Evolutionary conservation across 64 coral and sea anemone species (phyloP).

Genomic region (Montipora sp.): DNA sequence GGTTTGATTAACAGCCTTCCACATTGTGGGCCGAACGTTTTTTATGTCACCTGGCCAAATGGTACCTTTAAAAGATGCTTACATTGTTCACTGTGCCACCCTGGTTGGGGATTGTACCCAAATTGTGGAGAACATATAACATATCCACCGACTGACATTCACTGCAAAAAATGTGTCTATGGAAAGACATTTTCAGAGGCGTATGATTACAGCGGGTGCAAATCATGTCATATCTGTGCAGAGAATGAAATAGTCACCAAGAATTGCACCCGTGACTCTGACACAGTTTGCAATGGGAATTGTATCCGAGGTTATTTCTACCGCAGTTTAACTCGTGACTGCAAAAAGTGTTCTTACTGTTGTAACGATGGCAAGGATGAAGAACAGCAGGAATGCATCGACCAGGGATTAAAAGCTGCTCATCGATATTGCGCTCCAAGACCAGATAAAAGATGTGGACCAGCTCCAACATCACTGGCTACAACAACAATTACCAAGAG

Average conservation of each 20-base stretch:
- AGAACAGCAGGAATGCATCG: neutral
- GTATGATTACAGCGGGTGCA: neutral
- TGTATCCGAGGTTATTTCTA: neutral
- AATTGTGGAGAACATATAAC: neutral
- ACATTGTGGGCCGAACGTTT: no score
- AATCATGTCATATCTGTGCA: neutral
- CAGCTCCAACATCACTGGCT: neutral
- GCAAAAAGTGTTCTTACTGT: constrained; percentile 16
- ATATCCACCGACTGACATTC: neutral
- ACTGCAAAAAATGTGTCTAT: neutral
- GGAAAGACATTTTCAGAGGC: neutral
- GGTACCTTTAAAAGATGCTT: neutral
- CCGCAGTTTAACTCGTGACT: neutral
- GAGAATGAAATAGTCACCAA: neutral
- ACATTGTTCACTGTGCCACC: neutral
- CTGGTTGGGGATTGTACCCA: neutral
- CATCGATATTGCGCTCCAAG: neutral
- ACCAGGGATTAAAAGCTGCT: neutral
- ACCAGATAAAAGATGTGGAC: neutral
- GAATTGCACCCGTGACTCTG: neutral
- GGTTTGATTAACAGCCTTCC: no score
- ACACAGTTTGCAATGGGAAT: neutral
- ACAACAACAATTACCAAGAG: no score
- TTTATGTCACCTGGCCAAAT: no score
- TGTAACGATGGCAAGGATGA: constrained; percentile 13